These are phyloP conservation scores for Phocides pigmalion DNA, from an alignment of 1,140 invertebrate species.

Conservation along the genomic window DNA sequence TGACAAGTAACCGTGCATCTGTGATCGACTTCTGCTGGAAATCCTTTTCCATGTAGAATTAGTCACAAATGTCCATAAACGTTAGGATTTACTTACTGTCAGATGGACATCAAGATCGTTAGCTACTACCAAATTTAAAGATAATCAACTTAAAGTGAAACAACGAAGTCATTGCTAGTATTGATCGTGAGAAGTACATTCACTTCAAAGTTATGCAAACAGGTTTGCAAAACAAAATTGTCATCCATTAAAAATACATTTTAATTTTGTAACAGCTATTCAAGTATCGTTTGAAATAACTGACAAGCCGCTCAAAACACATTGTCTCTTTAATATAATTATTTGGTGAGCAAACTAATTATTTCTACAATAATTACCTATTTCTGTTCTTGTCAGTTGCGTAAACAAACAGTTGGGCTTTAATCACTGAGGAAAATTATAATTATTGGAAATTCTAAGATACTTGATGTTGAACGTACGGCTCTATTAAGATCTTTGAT, in stretches of 20 bases:
- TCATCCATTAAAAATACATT: conserved; percentile 1
- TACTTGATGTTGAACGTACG: too few species aligned
- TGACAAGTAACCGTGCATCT: too few species aligned
- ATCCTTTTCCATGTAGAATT: too few species aligned
- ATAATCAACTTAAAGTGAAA: too few species aligned
- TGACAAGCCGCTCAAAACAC: not conserved
- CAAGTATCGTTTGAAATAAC: not conserved
- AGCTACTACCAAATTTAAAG: too few species aligned
- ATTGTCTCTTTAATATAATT: not conserved
- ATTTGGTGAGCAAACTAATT: not conserved
- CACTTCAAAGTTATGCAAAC: not conserved
- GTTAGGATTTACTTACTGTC: too few species aligned
- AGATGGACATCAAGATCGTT: too few species aligned
- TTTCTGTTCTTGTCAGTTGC: conserved; percentile 1
- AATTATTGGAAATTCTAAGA: not conserved
- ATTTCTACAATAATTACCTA: conserved; percentile 10
- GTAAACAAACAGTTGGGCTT: not conserved
- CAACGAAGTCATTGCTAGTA: too few species aligned
- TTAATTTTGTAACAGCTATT: not conserved
- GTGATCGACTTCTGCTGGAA: too few species aligned
- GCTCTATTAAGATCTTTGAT: too few species aligned
- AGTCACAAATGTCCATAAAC: too few species aligned
- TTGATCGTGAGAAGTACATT: conserved; percentile 2
- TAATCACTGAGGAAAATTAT: not conserved
- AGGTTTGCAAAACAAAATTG: not conserved